Evolutionary conservation across 2,888 invertebrate species (phyloP), one percentile per base, ranked within the genome.

Genomic region (Xestoiulus laeticollis): DNA sequence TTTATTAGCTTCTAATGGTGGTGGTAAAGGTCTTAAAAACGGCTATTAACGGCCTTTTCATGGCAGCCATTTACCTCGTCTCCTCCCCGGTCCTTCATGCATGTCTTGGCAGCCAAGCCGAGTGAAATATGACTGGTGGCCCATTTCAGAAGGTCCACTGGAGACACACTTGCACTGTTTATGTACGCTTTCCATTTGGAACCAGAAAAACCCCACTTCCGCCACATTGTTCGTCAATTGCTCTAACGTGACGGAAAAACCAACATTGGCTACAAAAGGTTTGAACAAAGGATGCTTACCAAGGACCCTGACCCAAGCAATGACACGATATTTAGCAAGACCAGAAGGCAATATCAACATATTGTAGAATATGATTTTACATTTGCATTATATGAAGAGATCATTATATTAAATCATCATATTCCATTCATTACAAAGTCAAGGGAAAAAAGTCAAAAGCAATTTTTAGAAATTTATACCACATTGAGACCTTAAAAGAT

Each of bases 1-100:
- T 84, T 84, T 84, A 84, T 84, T 84, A 84, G 84, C 84, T 84
- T 84, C 84, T 84, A 84, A 84, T 84, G 84, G 84, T 43, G 84
- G 84, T 84, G 84, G 84, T 84, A n/a, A 43, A 84, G 84, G 84
- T 84, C 84, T 84, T 84, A 84, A 84, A 82, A 84, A 43, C 43
- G 84, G 84, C 84, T 43, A 84, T 84, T 84, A 84, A 84, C 68
- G 84, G 33, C 84, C 84, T 84, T 84, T 84, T 84, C 84, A 84
- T 33, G 33, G 84, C 38, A 84, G 5, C 84, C 84, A 33, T 84
- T 33, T 84, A 84, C 33, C 84, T 33, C 43, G 84, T 84, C 84
- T 84, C 84, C 84, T 84, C 84, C 68, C 84, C 43, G 33, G 84
- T 84, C 33, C 84, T 84, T 84, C 38, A 84, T 84, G 84, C 84